These are phyloP conservation scores for Cochlearius cochlearius DNA, from an alignment of 2,113 vertebrate genomes.

Conservation along the genomic window DNA sequence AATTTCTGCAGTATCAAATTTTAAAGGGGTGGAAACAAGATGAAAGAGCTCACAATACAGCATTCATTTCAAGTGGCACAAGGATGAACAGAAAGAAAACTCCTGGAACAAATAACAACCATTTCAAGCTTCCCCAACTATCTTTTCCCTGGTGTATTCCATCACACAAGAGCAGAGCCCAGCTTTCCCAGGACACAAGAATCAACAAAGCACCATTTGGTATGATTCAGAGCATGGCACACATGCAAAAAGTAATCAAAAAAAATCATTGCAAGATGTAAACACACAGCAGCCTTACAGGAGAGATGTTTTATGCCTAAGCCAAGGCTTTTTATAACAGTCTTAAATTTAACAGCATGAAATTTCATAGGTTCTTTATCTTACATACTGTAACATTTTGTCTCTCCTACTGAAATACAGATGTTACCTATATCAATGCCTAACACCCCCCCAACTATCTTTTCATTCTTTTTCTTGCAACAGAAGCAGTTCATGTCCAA, in stretches of 20 bases:
- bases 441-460: not conserved
- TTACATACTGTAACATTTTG: not conserved
- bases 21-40: slow-evolving; percentile 6
- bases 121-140: not conserved
- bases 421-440: not conserved
- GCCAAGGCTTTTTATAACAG: not conserved
- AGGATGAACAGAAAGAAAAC: not conserved
- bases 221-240: not conserved
- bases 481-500: not conserved
- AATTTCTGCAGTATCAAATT: slow-evolving; percentile 16
- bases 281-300: not conserved
- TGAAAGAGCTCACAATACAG: not conserved
- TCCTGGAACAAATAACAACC: not conserved
- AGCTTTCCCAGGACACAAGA: not conserved
- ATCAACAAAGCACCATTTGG: not conserved
- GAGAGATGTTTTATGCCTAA: not conserved
- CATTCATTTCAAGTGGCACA: not conserved
- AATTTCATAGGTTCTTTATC: not conserved
- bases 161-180: not conserved
- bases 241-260: not conserved
- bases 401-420: not conserved
- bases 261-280: not conserved
- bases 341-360: not conserved
- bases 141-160: not conserved
- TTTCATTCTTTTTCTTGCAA: not conserved